These are phyloP conservation scores for Hippopotamyrus pictus DNA, from an alignment of 2,797 vertebrate genomes.

Conservation along the genomic window DNA sequence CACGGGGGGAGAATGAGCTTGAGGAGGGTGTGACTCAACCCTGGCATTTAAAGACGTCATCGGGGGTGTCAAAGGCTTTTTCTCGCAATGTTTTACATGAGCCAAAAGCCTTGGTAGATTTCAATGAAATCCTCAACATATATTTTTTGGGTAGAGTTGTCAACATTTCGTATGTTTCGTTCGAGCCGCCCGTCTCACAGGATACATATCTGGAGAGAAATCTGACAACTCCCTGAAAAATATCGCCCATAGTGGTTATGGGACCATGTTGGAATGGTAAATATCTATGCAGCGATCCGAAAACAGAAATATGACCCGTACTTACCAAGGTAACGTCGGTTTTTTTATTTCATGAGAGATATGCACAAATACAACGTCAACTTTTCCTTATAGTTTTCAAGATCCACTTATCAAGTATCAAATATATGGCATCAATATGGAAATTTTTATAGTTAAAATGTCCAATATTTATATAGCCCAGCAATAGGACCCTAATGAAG, in stretches of 20 bases:
- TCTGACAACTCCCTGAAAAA: constrained; percentile 82
- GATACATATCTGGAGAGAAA: constrained; percentile 50
- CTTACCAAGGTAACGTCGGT: constrained; percentile 75
- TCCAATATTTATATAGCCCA: not conserved
- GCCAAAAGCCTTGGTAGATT: constrained; percentile 68
- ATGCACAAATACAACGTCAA: constrained; percentile 79
- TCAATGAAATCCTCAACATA: constrained; percentile 73
- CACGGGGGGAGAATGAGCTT: constrained; percentile 61
- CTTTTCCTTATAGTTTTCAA: constrained; percentile 67
- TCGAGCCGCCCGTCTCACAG: constrained; percentile 38
- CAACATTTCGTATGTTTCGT: constrained; percentile 62
- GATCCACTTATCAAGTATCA: constrained; percentile 55
- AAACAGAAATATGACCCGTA: constrained; percentile 59
- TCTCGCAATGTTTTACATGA: constrained; percentile 67
- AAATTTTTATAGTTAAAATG: constrained; percentile 17
- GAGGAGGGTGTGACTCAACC: constrained; percentile 53
- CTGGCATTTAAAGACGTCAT: constrained; percentile 68
- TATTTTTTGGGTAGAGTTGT: constrained; percentile 81
- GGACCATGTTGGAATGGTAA: constrained; percentile 67
- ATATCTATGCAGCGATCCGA: constrained; percentile 63
- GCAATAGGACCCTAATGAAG: not conserved
- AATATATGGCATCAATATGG: constrained; percentile 42
- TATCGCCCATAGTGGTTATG: constrained; percentile 75
- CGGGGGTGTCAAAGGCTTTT: constrained; percentile 64
- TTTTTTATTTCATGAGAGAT: constrained; percentile 74